phyloP scores from a whole-genome alignment of 2,113 vertebrate species.

The Pachyramphus minor region DNA sequence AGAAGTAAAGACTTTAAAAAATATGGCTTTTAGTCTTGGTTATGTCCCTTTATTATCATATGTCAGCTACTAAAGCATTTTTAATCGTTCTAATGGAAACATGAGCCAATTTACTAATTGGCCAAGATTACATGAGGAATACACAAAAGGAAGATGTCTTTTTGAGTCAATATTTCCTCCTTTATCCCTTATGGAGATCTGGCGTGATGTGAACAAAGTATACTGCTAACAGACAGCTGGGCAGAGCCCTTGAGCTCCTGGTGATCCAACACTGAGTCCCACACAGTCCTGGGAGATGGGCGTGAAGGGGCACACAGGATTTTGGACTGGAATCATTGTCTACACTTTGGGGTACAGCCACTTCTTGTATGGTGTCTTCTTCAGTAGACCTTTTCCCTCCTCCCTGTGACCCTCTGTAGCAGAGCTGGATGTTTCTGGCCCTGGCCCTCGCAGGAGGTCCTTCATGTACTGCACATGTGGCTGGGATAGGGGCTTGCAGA shows the following conservation, averaged over 20 bases:
- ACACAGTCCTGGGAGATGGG: accelerated
- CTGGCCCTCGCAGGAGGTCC: background rate
- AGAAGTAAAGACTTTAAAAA: background rate
- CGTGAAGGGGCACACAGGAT: background rate
- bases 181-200: background rate
- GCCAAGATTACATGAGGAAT: conserved; percentile 14
- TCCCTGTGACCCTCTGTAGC: background rate
- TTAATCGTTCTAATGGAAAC: conserved; percentile 51
- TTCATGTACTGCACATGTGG: accelerated
- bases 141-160: conserved; percentile 23
- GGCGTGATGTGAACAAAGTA: background rate
- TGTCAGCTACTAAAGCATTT: conserved; percentile 44
- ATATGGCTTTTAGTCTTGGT: background rate
- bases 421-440: background rate
- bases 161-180: conserved; percentile 21
- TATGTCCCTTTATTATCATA: conserved; percentile 19
- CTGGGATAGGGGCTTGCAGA: background rate
- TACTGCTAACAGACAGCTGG: background rate
- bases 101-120: conserved; percentile 56
- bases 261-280: background rate
- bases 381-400: accelerated
- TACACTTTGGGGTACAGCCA: accelerated
- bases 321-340: background rate
- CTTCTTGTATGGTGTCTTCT: background rate
- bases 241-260: background rate